These are phyloP conservation scores for Protomyctophum bolini DNA, from an alignment of 2,113 vertebrate genomes.

Conservation along the genomic window DNA sequence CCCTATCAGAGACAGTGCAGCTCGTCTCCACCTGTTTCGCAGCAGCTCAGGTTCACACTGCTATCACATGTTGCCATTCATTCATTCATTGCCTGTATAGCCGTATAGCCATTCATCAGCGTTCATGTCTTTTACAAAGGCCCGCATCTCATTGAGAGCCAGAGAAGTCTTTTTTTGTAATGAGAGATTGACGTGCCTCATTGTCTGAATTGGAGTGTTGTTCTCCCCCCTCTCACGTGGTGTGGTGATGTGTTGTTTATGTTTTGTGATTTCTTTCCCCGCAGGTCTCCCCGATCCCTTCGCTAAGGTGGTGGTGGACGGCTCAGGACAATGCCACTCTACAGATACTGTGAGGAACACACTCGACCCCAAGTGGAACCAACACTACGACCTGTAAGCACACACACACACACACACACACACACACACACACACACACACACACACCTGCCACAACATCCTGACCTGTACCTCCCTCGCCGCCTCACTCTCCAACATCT, in stretches of 20 bases:
- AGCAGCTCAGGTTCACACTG: neutral
- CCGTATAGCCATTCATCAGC: neutral
- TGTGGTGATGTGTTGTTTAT: neutral
- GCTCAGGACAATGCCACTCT: slow-evolving; percentile 98
- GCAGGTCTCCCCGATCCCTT: slow-evolving; percentile 97
- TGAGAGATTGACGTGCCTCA: neutral
- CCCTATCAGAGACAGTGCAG: neutral
- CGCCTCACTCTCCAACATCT: slow-evolving; percentile 19
- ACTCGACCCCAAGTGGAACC: slow-evolving; percentile 99
- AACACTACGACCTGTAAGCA: slow-evolving; percentile 98
- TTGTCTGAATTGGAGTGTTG: slow-evolving; percentile 1
- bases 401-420: neutral
- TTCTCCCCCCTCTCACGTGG: neutral
- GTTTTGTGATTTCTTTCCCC: neutral
- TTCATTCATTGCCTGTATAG: slow-evolving; percentile 3
- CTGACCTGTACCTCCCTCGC: neutral
- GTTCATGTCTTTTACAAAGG: neutral
- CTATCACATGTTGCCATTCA: slow-evolving; percentile 1
- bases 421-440: neutral
- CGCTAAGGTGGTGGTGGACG: slow-evolving; percentile 98
- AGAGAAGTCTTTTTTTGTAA: neutral
- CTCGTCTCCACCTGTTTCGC: neutral
- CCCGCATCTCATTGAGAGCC: neutral
- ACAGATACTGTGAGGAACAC: slow-evolving; percentile 99
- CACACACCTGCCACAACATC: neutral